phyloP scores from a whole-genome alignment of 2,797 vertebrate genomes.

The Cheirogaleus major region DNA sequence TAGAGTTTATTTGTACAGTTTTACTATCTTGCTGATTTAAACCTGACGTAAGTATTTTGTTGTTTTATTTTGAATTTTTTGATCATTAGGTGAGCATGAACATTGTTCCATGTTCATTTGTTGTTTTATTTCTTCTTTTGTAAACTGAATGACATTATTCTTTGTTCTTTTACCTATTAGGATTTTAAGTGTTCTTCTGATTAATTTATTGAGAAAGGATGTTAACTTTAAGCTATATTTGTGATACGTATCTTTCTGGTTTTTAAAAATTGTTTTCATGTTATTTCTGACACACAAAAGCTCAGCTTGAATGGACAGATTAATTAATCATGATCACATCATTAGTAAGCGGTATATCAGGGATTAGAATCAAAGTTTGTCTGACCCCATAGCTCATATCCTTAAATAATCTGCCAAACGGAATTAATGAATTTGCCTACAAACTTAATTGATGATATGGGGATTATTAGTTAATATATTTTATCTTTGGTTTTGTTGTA shows the following conservation, averaged over 20 bases:
- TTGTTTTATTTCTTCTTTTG: slow-evolving; percentile 7
- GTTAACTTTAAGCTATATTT: background rate
- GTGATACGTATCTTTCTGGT: background rate
- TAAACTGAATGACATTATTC: background rate
- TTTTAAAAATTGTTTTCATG: background rate
- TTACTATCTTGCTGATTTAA: slow-evolving; percentile 9
- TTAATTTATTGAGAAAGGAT: background rate
- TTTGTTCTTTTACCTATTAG: background rate
- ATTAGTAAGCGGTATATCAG: background rate
- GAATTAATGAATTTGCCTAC: background rate
- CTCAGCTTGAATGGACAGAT: background rate
- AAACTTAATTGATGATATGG: background rate
- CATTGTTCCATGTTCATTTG: background rate
- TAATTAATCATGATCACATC: background rate
- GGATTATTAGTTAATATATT: background rate
- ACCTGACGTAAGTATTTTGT: background rate
- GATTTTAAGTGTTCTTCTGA: slow-evolving; percentile 12
- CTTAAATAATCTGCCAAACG: slow-evolving; percentile 13
- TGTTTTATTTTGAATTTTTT: slow-evolving; percentile 1
- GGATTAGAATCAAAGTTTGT: background rate
- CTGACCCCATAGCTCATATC: background rate
- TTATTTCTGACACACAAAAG: slow-evolving; percentile 7
- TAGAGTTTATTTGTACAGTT: background rate
- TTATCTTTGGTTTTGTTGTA: background rate
- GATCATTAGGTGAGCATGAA: background rate